phyloP scores from a whole-genome alignment of 2,113 vertebrate genomes.

The Falco punctatus region DNA sequence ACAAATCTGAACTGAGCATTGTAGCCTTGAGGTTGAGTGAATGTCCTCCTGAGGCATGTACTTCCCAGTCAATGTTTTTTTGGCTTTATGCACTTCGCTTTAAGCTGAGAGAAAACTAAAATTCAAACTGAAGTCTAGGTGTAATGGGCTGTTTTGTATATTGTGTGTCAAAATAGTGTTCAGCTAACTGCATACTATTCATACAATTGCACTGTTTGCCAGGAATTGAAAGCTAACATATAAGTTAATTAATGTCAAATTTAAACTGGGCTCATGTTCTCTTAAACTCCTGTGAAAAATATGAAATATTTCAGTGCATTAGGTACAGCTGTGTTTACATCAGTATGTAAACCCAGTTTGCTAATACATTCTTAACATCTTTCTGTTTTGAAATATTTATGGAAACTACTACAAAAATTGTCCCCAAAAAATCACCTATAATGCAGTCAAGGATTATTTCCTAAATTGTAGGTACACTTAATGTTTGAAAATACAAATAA shows the following conservation, averaged over 20 bases:
- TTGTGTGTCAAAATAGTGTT: neutral
- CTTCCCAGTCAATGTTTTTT: neutral
- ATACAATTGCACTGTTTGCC: neutral
- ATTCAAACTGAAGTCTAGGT: neutral
- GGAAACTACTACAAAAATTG: neutral
- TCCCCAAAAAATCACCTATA: neutral
- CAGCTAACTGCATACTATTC: neutral
- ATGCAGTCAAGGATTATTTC: neutral
- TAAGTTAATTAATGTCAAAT: neutral
- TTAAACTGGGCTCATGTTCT: neutral
- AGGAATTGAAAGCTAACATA: neutral
- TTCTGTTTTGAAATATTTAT: neutral
- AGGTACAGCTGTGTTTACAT: neutral
- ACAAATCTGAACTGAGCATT: neutral
- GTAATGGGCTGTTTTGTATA: neutral
- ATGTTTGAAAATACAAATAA: neutral
- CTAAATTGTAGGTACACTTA: neutral
- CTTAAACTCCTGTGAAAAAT: neutral
- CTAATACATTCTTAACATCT: neutral
- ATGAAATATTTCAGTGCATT: neutral
- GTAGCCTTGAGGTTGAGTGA: neutral
- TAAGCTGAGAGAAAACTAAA: neutral
- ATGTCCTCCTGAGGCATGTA: neutral
- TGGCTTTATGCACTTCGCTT: neutral
- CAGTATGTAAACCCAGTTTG: neutral